Evolutionary conservation across 2,888 invertebrate genomes (phyloP).

Genomic region (Epinotia ramella): DNA sequence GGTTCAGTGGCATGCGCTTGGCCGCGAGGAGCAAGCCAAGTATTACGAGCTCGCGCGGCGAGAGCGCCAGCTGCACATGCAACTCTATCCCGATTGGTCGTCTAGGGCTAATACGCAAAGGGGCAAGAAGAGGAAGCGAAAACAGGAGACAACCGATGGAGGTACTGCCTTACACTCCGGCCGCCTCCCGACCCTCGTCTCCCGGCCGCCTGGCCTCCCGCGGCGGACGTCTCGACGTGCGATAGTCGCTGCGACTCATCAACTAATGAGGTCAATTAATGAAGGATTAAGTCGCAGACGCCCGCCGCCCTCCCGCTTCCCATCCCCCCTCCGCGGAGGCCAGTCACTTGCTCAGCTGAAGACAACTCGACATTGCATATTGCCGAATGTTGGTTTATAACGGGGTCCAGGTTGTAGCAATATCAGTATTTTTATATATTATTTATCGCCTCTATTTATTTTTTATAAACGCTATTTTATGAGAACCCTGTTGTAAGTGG

Average conservation of each 20-base stretch:
- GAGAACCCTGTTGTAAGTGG: slow-evolving; percentile 77
- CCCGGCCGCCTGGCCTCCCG: slow-evolving; percentile 46
- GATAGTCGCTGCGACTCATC: slow-evolving; percentile 21
- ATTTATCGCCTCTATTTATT: slow-evolving; percentile 84
- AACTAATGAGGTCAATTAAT: slow-evolving; percentile 75
- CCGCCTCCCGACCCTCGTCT: slow-evolving; percentile 49
- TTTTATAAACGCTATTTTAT: slow-evolving; percentile 72
- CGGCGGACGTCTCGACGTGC: slow-evolving; percentile 47
- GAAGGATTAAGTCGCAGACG: slow-evolving; percentile 77
- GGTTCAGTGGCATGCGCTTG: slow-evolving; percentile 99
- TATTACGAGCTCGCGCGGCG: slow-evolving; percentile 99
- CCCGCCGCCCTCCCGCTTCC: slow-evolving; percentile 56
- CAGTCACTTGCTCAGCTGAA: slow-evolving; percentile 74
- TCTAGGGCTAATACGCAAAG: slow-evolving; percentile 99
- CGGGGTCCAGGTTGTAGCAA: slow-evolving; percentile 84
- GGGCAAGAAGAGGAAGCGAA: slow-evolving; percentile 99
- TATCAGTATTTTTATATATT: slow-evolving; percentile 78
- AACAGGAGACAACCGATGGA: slow-evolving; percentile 98
- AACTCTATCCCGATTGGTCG: slow-evolving; percentile 99
- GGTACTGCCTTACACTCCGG: slow-evolving; percentile 89
- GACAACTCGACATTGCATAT: slow-evolving; percentile 73
- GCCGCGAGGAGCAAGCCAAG: slow-evolving; percentile 99
- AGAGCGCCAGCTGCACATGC: slow-evolving; percentile 99
- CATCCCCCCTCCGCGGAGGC: slow-evolving; percentile 60
- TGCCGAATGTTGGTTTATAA: slow-evolving; percentile 79